A percentile compares a stretch with the other conserved stretches of the same genome.
Evolutionary conservation across 2,888 invertebrate species (phyloP).

Genomic region (Eumerus sabulonum): DNA sequence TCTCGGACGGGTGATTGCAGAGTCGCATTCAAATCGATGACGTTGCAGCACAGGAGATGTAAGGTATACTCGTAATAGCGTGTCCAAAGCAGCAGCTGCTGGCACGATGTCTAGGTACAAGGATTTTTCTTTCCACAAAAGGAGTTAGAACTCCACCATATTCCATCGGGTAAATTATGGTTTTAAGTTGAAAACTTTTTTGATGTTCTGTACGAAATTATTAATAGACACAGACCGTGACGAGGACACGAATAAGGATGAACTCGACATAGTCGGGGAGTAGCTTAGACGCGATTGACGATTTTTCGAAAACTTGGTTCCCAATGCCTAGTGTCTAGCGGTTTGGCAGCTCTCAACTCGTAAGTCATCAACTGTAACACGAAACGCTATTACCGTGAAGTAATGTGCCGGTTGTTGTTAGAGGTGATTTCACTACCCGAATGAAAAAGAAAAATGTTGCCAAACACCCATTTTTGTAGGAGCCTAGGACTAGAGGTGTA

Average conservation of each 20-base stretch:
- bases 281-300: conserved; percentile 24
- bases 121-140: conserved; percentile 39
- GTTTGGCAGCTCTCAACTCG: not conserved
- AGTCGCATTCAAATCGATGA: conserved; percentile 3
- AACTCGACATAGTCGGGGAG: conserved; percentile 31
- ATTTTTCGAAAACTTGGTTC: not conserved
- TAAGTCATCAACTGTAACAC: conserved; percentile 59
- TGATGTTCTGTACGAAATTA: conserved; percentile 59
- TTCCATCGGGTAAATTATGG: conserved; percentile 58
- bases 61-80: conserved; percentile 36
- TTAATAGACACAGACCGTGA: conserved; percentile 43
- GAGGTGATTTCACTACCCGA: conserved; percentile 43
- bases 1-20: conserved; percentile 9
- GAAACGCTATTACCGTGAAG: conserved; percentile 58
- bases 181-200: conserved; percentile 49
- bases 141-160: conserved; percentile 34
- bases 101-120: conserved; percentile 29
- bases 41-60: not conserved
- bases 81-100: conserved; percentile 51
- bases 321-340: too few species aligned
- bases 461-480: conserved; percentile 43
- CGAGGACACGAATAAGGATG: not conserved
- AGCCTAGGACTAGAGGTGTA: conserved; percentile 52
- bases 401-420: conserved; percentile 65
- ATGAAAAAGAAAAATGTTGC: conserved; percentile 23